These are phyloP conservation scores for Alsophila aescularia DNA, from an alignment of 2,888 invertebrate genomes.

Conservation along the genomic window DNA sequence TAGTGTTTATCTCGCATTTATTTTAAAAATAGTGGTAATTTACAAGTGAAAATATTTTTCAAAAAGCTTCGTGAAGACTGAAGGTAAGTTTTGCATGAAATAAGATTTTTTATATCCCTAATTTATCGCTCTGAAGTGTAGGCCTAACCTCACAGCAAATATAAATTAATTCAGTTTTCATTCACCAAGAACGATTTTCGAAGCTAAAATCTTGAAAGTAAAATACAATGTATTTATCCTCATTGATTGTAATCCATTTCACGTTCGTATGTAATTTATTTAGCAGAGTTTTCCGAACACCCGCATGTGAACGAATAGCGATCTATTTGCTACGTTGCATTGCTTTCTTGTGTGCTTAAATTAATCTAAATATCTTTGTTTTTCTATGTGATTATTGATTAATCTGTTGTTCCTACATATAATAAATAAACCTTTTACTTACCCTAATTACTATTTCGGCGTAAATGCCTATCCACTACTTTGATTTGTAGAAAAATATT, in stretches of 20 bases:
- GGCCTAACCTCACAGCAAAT: constrained; percentile 31
- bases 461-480: no score
- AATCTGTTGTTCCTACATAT: no score
- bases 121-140: constrained; percentile 3
- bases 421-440: no score
- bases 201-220: neutral
- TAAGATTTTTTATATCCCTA: neutral
- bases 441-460: no score
- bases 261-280: neutral
- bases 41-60: constrained; percentile 66
- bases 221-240: neutral
- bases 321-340: neutral
- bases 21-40: constrained; percentile 77
- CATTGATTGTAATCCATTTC: no score
- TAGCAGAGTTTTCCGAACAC: neutral
- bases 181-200: neutral
- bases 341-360: neutral
- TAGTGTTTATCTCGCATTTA: constrained; percentile 75
- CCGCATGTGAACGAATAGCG: neutral
- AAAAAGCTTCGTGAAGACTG: constrained; percentile 48
- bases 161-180: constrained; percentile 4
- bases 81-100: constrained; percentile 53
- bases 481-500: no score
- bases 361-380: no score
- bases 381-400: no score